Conservation (phyloP, 2,797 vertebrate species). For the Cossypha caffra region DNA sequence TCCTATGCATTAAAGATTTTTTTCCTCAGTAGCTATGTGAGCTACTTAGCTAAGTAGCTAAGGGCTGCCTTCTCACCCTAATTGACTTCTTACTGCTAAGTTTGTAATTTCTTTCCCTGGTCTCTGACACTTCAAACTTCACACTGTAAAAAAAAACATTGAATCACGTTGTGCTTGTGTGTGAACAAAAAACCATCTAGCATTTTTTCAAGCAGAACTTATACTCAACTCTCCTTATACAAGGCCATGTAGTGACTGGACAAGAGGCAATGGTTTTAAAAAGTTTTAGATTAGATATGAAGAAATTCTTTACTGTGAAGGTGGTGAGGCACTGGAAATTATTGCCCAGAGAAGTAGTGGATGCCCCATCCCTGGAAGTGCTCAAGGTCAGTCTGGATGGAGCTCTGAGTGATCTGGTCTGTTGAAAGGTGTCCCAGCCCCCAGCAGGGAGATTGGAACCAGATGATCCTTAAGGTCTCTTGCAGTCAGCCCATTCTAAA, state of each 20-base stretch:
- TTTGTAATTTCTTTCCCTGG: not conserved
- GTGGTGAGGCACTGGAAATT: not conserved
- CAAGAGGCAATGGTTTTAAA: not conserved
- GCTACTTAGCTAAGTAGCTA: not conserved
- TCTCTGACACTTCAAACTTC: not conserved
- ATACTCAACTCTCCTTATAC: not conserved
- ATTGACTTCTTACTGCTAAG: not conserved
- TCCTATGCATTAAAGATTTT: not conserved
- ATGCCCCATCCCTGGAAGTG: not conserved
- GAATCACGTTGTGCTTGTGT: not conserved
- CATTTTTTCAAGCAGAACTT: not conserved
- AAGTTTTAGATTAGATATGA: not conserved
- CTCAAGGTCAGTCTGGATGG: not conserved
- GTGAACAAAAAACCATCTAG: not conserved
- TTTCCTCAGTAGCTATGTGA: not conserved
- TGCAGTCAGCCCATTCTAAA: not conserved
- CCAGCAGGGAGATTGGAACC: not conserved
- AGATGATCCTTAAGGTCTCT: not conserved
- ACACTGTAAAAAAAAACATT: not conserved
- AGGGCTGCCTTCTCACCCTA: not conserved
- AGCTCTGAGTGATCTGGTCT: not conserved
- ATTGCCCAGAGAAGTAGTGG: not conserved
- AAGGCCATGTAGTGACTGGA: not conserved
- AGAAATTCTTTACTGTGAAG: not conserved
- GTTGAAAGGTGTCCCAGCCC: not conserved